These are phyloP conservation scores for Otolemur garnettii DNA, from an alignment of 2,113 vertebrate genomes.

Conservation along the genomic window DNA sequence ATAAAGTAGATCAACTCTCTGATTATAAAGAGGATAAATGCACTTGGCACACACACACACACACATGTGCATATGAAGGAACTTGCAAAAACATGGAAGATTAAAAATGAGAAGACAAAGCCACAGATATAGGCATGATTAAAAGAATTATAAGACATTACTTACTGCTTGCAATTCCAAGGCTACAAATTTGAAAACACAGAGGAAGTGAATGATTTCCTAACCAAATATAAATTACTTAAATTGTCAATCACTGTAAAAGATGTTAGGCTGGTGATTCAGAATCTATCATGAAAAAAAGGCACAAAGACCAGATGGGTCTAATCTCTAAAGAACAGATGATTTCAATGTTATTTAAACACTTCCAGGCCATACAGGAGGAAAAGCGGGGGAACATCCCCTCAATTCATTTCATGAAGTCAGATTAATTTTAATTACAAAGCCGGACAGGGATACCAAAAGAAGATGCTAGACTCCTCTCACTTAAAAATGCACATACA, in stretches of 20 bases:
- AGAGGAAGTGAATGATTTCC: slow-evolving; percentile 60
- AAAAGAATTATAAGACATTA: slow-evolving; percentile 45
- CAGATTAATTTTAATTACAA: slow-evolving; percentile 72
- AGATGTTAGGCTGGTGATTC: slow-evolving; percentile 56
- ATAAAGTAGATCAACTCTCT: slow-evolving; percentile 50
- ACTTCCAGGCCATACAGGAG: slow-evolving; percentile 39
- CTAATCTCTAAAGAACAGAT: slow-evolving; percentile 76
- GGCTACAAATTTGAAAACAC: slow-evolving; percentile 59
- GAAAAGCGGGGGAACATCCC: neutral
- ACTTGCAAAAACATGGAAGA: neutral
- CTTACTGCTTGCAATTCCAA: slow-evolving; percentile 26
- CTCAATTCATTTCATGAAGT: slow-evolving; percentile 52
- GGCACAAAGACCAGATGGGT: slow-evolving; percentile 69
- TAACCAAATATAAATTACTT: slow-evolving; percentile 73
- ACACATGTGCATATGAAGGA: too few relatives aligned
- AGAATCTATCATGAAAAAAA: slow-evolving; percentile 57
- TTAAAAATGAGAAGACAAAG: slow-evolving; percentile 22
- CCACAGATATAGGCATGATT: slow-evolving; percentile 33
- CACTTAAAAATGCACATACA: slow-evolving; percentile 19
- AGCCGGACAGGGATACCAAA: neutral
- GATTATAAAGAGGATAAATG: slow-evolving; percentile 22
- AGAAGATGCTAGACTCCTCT: neutral
- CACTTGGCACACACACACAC: neutral
- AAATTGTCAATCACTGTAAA: slow-evolving; percentile 72
- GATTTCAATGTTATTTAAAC: slow-evolving; percentile 64